Conservation (phyloP, 2,888 invertebrate genomes). For the Cosmorhoe ocellata region DNA sequence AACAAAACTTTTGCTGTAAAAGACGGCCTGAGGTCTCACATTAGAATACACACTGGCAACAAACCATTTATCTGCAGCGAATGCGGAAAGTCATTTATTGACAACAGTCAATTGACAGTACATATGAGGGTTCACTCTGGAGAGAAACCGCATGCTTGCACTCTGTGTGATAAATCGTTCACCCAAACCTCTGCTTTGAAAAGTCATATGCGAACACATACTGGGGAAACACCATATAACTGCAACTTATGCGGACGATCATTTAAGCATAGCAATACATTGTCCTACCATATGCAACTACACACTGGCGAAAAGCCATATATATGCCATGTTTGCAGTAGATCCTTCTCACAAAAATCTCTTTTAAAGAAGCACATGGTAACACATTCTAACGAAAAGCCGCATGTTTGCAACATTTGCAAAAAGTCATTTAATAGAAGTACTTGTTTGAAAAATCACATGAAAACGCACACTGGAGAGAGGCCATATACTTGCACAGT, state of each 20-base stretch:
- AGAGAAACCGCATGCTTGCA: constrained; percentile 15
- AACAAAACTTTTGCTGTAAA: constrained; percentile 17
- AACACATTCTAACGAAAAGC: constrained; percentile 17
- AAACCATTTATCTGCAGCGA: constrained; percentile 20
- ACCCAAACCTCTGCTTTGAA: constrained; percentile 14
- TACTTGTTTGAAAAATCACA: constrained; percentile 16
- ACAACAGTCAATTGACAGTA: constrained; percentile 12
- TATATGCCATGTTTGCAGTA: constrained; percentile 14
- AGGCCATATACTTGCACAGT: constrained; percentile 9
- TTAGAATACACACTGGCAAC: constrained; percentile 15
- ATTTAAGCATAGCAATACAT: constrained; percentile 12
- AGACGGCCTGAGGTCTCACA: constrained; percentile 13
- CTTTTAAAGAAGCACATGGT: constrained; percentile 18
- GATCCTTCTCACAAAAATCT: constrained; percentile 12
- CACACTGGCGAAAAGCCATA: constrained; percentile 19
- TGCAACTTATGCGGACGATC: constrained; percentile 16
- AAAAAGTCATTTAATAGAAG: constrained; percentile 17
- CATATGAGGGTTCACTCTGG: constrained; percentile 21
- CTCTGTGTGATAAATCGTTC: constrained; percentile 16
- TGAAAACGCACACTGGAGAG: constrained; percentile 15
- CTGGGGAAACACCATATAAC: constrained; percentile 17
- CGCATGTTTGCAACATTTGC: constrained; percentile 13
- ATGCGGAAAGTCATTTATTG: constrained; percentile 17
- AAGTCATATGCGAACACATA: constrained; percentile 19
- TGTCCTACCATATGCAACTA: constrained; percentile 11